Percentiles rank a stretch among this genome's conserved stretches.
phyloP scores from a whole-genome alignment of 2,888 invertebrate species.

The Steromphala cineraria region DNA sequence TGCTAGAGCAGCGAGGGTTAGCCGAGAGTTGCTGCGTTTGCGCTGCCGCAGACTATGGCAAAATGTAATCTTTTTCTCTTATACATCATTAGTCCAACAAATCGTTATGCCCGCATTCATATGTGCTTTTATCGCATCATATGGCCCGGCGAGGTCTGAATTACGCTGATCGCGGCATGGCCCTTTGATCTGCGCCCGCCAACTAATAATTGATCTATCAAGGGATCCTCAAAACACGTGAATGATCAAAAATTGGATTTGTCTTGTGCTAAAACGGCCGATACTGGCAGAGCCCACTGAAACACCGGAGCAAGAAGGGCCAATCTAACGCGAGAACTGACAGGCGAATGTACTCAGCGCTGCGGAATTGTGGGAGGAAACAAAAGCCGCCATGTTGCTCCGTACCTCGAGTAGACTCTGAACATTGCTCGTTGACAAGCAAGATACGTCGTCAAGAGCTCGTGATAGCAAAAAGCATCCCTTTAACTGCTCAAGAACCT shows the following conservation, averaged over 20 bases:
- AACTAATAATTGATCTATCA: conserved; percentile 26
- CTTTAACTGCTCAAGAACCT: neutral
- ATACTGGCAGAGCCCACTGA: conserved; percentile 8
- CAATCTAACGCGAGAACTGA: neutral
- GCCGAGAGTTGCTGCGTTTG: neutral
- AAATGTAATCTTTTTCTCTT: conserved; percentile 27
- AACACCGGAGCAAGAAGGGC: neutral
- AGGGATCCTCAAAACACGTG: conserved; percentile 20
- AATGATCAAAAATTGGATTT: conserved; percentile 34
- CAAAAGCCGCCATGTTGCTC: conserved; percentile 22
- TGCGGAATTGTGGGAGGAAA: conserved; percentile 19
- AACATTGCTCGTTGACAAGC: conserved; percentile 14
- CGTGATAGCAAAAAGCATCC: neutral
- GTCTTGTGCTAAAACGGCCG: conserved; percentile 26
- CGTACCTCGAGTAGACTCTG: conserved; percentile 1
- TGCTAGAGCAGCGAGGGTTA: neutral
- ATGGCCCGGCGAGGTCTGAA: conserved; percentile 22
- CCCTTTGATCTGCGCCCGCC: conserved; percentile 28
- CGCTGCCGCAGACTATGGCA: neutral
- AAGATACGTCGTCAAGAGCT: conserved; percentile 17
- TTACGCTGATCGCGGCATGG: conserved; percentile 19
- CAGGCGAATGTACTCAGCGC: conserved; percentile 13
- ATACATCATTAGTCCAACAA: conserved; percentile 25
- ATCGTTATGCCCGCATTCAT: conserved; percentile 26
- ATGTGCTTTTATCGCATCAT: conserved; percentile 28